phyloP scores from a whole-genome alignment of 2,113 vertebrate species.

The Cebidichthys violaceus region DNA sequence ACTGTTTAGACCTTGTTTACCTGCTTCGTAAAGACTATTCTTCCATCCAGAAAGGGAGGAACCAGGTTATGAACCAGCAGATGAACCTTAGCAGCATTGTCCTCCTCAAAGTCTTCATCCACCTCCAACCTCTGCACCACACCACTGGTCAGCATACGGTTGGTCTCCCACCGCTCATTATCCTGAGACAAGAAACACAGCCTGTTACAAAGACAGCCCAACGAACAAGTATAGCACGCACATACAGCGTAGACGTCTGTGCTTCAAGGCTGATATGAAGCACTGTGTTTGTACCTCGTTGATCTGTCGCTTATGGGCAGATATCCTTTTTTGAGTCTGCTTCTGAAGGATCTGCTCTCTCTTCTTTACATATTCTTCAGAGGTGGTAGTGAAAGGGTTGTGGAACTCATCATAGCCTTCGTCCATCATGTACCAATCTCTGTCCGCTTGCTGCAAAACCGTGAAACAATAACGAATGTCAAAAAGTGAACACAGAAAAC shows the following conservation, averaged over 20 bases:
- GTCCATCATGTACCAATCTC: conserved; percentile 99
- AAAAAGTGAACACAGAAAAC: background rate
- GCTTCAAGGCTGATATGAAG: background rate
- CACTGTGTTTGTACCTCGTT: conserved; percentile 88
- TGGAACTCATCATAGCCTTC: conserved; percentile 97
- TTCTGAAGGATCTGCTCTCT: conserved; percentile 97
- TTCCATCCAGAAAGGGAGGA: conserved; percentile 95
- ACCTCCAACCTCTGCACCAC: conserved; percentile 98
- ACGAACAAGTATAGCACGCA: background rate
- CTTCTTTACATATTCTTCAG: conserved; percentile 94
- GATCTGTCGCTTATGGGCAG: conserved; percentile 95
- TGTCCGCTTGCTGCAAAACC: conserved; percentile 92
- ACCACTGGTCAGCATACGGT: conserved; percentile 99
- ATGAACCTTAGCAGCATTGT: conserved; percentile 96
- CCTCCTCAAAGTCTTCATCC: conserved; percentile 98
- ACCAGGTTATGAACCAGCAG: conserved; percentile 97
- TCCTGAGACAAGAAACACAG: conserved; percentile 83
- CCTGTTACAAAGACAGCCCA: background rate
- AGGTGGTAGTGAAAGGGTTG: conserved; percentile 94
- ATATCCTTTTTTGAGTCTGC: conserved; percentile 97
- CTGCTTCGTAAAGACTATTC: conserved; percentile 99
- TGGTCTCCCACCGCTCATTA: conserved; percentile 98
- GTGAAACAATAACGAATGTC: background rate
- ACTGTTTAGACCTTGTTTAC: conserved; percentile 64
- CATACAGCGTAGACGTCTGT: too few species aligned